These are phyloP conservation scores for Halyomorpha halys DNA, from an alignment of 1,140 invertebrate species.

Conservation along the genomic window DNA sequence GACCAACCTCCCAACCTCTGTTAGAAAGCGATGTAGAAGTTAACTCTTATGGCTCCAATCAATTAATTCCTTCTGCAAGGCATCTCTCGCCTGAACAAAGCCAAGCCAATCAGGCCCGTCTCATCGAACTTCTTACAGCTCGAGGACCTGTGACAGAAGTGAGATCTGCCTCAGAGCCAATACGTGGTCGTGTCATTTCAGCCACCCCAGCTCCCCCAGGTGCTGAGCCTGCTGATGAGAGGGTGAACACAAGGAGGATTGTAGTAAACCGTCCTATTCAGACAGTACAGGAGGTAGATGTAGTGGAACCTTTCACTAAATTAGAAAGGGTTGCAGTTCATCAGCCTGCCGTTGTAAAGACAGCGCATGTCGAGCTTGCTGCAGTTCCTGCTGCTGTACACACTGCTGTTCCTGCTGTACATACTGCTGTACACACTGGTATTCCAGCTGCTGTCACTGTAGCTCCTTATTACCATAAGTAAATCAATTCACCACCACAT, in stretches of 20 bases:
- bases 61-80: background rate
- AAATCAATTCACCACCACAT: too few species aligned
- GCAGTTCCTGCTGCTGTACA: conserved; percentile 33
- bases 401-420: background rate
- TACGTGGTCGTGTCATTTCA: conserved; percentile 42
- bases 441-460: background rate
- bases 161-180: conserved; percentile 29
- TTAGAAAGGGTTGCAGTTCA: conserved; percentile 39
- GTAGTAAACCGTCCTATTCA: conserved; percentile 51
- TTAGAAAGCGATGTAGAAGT: background rate
- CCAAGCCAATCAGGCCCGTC: conserved; percentile 40
- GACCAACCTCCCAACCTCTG: background rate
- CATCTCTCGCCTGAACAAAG: conserved; percentile 35
- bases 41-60: background rate
- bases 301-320: conserved; percentile 48
- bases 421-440: background rate
- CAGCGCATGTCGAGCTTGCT: conserved; percentile 37
- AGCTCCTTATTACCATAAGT: background rate
- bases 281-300: conserved; percentile 47
- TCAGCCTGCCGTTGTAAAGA: conserved; percentile 42
- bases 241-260: conserved; percentile 48
- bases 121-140: conserved; percentile 42
- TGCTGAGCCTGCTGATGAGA: conserved; percentile 41
- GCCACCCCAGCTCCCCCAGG: conserved; percentile 45
- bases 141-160: conserved; percentile 38